These are phyloP conservation scores for Fissipunctia ypsillon DNA, from an alignment of 2,888 invertebrate genomes.

Conservation along the genomic window DNA sequence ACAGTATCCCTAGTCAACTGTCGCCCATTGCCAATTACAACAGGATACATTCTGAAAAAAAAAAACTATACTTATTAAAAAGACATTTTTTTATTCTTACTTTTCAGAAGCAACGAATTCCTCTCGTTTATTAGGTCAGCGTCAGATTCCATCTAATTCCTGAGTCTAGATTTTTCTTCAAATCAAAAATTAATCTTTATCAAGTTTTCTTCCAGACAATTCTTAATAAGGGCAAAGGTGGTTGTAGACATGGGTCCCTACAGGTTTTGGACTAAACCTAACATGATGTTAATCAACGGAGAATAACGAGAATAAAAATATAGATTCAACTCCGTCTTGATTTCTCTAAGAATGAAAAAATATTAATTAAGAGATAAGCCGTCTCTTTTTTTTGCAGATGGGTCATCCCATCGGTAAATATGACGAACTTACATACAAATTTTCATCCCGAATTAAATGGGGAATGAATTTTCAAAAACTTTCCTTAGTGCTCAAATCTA, in stretches of 20 bases:
- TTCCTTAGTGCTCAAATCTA: too few species aligned
- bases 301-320: background rate
- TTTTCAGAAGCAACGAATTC: background rate
- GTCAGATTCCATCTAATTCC: background rate
- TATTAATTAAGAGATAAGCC: background rate
- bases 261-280: background rate
- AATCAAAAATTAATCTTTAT: background rate
- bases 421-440: too few species aligned
- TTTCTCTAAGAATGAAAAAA: background rate
- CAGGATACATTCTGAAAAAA: constrained; percentile 92
- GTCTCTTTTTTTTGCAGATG: too few species aligned
- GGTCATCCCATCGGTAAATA: too few species aligned
- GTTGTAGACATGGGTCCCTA: background rate
- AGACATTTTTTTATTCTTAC: too few species aligned
- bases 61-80: background rate
- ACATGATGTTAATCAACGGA: too few species aligned
- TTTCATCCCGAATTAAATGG: too few species aligned
- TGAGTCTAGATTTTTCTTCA: background rate
- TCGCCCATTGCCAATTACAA: constrained; percentile 94
- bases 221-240: background rate
- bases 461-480: too few species aligned
- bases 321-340: background rate
- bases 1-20: constrained; percentile 93
- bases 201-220: background rate
- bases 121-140: too few species aligned